phyloP scores from a whole-genome alignment of 30 jellyfish, hydroid and myxozoan species.

The Pelagia noctiluca region DNA sequence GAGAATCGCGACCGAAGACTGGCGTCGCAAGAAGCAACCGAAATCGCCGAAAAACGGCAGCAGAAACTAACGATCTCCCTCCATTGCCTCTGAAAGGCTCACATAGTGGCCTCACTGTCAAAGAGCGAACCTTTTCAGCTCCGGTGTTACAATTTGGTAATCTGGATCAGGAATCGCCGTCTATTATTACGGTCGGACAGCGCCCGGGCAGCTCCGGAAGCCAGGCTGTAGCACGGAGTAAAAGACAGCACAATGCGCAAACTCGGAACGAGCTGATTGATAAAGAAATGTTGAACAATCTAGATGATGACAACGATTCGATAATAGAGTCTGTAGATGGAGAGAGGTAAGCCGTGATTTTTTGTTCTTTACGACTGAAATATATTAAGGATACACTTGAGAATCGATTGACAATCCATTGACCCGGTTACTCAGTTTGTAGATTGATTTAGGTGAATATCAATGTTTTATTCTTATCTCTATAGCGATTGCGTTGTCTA shows the following conservation, averaged over 20 bases:
- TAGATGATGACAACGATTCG: background rate
- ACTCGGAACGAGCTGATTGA: constrained; percentile 60
- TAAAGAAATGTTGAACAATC: constrained; percentile 1
- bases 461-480: too few species aligned
- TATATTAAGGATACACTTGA: too few species aligned
- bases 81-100: constrained; percentile 62
- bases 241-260: constrained; percentile 15
- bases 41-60: constrained; percentile 10
- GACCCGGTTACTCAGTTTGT: too few species aligned
- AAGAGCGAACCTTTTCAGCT: constrained; percentile 69
- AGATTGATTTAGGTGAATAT: too few species aligned
- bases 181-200: background rate
- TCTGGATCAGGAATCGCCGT: background rate
- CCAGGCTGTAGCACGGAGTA: constrained; percentile 55
- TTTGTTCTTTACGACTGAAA: too few species aligned
- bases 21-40: constrained; percentile 1
- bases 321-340: background rate
- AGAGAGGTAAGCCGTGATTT: constrained; percentile 16
- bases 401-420: too few species aligned
- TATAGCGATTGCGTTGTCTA: too few species aligned
- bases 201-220: constrained; percentile 80
- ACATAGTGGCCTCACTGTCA: constrained; percentile 34
- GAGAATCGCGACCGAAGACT: background rate
- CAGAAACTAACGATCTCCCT: constrained; percentile 45
- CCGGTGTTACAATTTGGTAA: constrained; percentile 56